Evolutionary conservation across 2,797 vertebrate genomes (phyloP).

Genomic region (Hozukius guyotensis): DNA sequence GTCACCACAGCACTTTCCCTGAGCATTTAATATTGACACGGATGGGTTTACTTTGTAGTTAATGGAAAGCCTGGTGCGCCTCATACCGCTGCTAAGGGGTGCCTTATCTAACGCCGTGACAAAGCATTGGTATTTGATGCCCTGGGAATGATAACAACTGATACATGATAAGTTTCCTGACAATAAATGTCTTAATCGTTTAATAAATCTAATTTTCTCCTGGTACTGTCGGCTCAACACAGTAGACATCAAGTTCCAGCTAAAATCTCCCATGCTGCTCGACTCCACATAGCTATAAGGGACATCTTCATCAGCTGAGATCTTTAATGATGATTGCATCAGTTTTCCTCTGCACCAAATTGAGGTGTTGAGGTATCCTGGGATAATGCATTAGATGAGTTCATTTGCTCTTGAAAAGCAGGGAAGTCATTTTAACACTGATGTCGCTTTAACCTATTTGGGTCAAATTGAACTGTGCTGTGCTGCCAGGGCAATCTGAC

Average conservation of each 20-base stretch:
- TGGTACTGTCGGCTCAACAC: background rate
- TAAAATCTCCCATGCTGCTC: background rate
- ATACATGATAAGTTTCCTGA: background rate
- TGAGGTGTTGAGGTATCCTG: background rate
- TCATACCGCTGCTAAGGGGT: no score
- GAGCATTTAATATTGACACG: no score
- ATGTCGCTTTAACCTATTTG: slow-evolving; percentile 38
- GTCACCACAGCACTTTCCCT: no score
- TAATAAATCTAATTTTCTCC: background rate
- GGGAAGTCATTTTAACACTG: background rate
- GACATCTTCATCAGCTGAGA: background rate
- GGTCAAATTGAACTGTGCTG: slow-evolving; percentile 38
- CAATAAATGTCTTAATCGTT: background rate
- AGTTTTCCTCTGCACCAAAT: background rate
- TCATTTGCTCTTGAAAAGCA: slow-evolving; percentile 9
- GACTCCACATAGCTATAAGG: background rate
- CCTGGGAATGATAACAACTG: background rate
- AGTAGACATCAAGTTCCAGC: background rate
- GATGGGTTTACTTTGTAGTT: no score
- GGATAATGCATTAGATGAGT: background rate
- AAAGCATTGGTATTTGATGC: no score
- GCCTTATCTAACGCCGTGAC: no score
- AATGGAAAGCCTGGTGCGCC: no score
- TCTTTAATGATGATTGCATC: background rate
- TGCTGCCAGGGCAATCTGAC: slow-evolving; percentile 28